Base-by-base conservation (phyloP, 2,888 invertebrate genomes). In the Cerceris ruficornis region DNA sequence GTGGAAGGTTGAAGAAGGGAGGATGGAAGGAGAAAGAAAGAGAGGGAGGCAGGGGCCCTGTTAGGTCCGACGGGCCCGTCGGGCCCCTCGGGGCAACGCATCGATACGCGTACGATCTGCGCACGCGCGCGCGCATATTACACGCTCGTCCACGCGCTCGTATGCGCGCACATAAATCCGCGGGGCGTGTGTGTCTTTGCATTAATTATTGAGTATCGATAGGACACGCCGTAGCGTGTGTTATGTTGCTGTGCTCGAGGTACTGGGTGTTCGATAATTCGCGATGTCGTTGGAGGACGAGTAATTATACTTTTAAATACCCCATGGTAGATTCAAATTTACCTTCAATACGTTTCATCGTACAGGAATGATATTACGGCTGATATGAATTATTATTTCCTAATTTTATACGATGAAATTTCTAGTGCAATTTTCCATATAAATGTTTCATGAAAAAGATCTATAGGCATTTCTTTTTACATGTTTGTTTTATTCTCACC, bases 1-100 rank as follows among this genome's bases (percentile, higher is more conserved):
- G 28, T 28, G 28, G 28, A 28, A 28, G 28, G 28, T 28, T 28
- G 28, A 28, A 28, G 28, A 28, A 28, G 28, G 28, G 28, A 28
- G 28, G 28, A 28, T 28, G 28, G 28, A 28, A 28, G 77, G 60
- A 52, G 52, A 76, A 69, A 76, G 77, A 73, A 75, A 65, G 74
- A 79, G 76, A 71, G 69, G 69, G 81, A 84, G 79, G 81, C 83
- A 79, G 75, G 69, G 80, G 68, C 73, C 82, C 84, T 80, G 79
- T 82, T 81, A 80, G 81, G 82, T 69, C 81, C 75, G 60, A 60
- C 43, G 75, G 76, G 74, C 69, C 64, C 69, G 65, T 60, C 57
- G 74, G 77, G 73, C 69, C 65, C 66, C 68, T 59, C 61, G 52
- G 55, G 62, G 64, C 61, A 60, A 70, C 57, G 59, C 64, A 60